A percentile compares a stretch with the other conserved stretches of the same genome.
Conservation (phyloP, 2,888 invertebrate species). For the Stenoptilia bipunctidactyla region DNA sequence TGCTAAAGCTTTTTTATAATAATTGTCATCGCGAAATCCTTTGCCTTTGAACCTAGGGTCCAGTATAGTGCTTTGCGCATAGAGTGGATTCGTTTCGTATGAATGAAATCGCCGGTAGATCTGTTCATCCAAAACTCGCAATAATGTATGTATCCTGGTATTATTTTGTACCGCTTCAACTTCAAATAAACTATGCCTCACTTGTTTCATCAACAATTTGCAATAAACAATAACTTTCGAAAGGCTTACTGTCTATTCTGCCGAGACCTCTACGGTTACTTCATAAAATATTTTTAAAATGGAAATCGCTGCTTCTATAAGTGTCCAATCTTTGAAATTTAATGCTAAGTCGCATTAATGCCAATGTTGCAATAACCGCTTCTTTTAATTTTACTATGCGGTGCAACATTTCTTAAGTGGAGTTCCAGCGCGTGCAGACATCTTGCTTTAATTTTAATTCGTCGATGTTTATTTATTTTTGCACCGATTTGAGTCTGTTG, state of each 20-base stretch:
- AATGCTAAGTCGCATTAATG: too few relatives aligned
- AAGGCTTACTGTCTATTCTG: constrained; percentile 3
- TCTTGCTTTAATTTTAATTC: constrained; percentile 16
- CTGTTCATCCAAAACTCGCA: too few relatives aligned
- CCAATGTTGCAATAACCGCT: too few relatives aligned
- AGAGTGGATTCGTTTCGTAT: neutral
- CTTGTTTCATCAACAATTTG: neutral
- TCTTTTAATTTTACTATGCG: constrained; percentile 13
- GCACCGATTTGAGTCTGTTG: constrained; percentile 10
- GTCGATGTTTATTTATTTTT: constrained; percentile 13
- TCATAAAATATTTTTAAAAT: constrained; percentile 5
- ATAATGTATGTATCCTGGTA: too few relatives aligned
- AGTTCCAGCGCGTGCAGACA: constrained; percentile 15
- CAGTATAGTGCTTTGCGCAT: neutral
- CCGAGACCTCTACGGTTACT: constrained; percentile 1
- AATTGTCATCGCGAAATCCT: too few relatives aligned
- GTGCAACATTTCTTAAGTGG: constrained; percentile 13
- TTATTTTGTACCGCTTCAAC: too few relatives aligned
- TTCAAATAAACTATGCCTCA: too few relatives aligned
- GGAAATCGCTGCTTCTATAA: neutral
- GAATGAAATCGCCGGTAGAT: too few relatives aligned
- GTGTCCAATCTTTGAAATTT: neutral
- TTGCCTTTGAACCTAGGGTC: constrained; percentile 1
- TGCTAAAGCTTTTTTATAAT: neutral
- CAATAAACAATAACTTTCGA: constrained; percentile 2